Percentiles rank a stretch among this genome's conserved stretches.
These are phyloP conservation scores for Blastobasis adustella DNA, from an alignment of 2,888 invertebrate genomes.

Conservation along the genomic window DNA sequence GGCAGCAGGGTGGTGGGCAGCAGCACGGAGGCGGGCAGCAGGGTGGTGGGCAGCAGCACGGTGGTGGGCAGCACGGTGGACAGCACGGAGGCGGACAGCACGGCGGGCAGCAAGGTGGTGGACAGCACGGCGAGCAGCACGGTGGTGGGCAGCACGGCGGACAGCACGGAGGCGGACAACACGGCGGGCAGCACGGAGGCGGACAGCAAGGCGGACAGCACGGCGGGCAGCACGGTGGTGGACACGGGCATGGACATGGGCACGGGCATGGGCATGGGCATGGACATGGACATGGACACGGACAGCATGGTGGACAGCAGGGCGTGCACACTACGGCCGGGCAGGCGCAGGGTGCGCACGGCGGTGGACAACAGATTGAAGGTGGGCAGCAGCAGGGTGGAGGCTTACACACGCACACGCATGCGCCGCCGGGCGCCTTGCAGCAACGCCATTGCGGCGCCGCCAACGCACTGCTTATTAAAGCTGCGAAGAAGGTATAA, in stretches of 20 bases:
- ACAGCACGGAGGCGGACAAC: not conserved
- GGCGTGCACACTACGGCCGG: constrained; percentile 38
- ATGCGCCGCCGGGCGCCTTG: constrained; percentile 33
- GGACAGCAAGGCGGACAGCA: not conserved
- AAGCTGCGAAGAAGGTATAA: too few species aligned
- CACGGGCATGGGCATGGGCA: constrained; percentile 12
- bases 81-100: not conserved
- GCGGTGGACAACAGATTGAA: constrained; percentile 25
- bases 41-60: not conserved
- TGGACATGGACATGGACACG: constrained; percentile 7
- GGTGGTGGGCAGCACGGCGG: not conserved
- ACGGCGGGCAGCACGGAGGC: not conserved
- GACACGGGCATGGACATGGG: constrained; percentile 2
- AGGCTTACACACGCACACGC: constrained; percentile 32
- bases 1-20: constrained; percentile 8
- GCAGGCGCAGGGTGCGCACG: constrained; percentile 32
- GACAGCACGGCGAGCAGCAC: not conserved
- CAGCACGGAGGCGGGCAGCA: not conserved
- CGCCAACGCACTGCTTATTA: constrained; percentile 5
- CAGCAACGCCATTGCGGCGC: constrained; percentile 50
- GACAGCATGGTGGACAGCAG: constrained; percentile 8
- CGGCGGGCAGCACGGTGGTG: not conserved
- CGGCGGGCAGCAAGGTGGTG: not conserved
- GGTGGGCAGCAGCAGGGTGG: constrained; percentile 34
- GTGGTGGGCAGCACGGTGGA: not conserved